Conservation (phyloP, 92 coral and sea anemone species). For the Porites divaricata region DNA sequence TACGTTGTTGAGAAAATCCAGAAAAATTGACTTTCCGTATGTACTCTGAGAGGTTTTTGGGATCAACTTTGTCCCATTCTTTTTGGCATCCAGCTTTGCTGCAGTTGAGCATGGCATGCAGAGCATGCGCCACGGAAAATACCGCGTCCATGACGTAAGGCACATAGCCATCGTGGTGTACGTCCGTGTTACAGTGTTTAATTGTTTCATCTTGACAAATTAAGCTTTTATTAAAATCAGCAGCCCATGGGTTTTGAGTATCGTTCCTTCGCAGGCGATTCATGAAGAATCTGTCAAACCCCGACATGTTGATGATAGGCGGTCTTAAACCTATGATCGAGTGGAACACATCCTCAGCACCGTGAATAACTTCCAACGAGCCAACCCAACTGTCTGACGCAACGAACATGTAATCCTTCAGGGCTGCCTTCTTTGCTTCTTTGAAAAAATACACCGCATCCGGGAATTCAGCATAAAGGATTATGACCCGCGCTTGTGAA, state of each 20-base stretch:
- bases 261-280: conserved; percentile 4
- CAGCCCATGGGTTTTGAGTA: conserved; percentile 45
- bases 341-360: conserved; percentile 47
- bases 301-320: conserved; percentile 35
- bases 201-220: conserved; percentile 12
- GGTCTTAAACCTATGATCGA: conserved; percentile 66
- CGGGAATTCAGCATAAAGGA: conserved; percentile 75
- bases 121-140: conserved; percentile 73
- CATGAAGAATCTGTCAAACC: conserved; percentile 28
- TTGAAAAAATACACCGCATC: conserved; percentile 69
- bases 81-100: conserved; percentile 37
- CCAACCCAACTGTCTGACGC: conserved; percentile 85
- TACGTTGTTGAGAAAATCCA: conserved; percentile 43
- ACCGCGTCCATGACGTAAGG: conserved; percentile 83
- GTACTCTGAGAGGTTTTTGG: conserved; percentile 49
- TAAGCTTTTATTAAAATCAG: conserved; percentile 27
- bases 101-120: conserved; percentile 76
- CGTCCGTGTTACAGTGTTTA: conserved; percentile 29
- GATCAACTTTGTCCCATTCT: conserved; percentile 20
- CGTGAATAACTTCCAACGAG: conserved; percentile 55
- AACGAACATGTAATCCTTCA: conserved; percentile 64
- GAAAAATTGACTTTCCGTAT: conserved; percentile 56
- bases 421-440: conserved; percentile 56
- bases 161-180: conserved; percentile 69
- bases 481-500: conserved; percentile 54